Evolutionary conservation across 2,888 invertebrate genomes (phyloP), one percentile per base, ranked within the genome.

Genomic region (Phortica okadai): DNA sequence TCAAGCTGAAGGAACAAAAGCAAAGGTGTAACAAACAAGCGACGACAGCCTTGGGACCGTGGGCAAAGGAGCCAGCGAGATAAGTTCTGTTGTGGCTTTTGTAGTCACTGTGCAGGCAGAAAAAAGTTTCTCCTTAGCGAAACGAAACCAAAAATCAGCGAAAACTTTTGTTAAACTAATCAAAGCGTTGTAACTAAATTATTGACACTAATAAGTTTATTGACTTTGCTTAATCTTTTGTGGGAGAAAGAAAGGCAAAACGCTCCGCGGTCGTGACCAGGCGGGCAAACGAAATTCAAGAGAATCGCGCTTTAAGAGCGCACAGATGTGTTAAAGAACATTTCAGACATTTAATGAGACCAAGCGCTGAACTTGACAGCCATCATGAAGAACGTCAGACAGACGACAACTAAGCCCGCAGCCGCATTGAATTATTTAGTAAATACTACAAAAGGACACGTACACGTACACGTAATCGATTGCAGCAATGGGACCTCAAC

Each of bases 401-500:
- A 69, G 56, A 74, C 42, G n/a, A 59, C 59, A n/a, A 64, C 33
- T 7, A 16, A 74, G 41, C 4, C 4, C 56, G 14, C 66, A n/a
- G 8, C 10, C 42, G 64, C 50, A 67, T 59, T 77, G 73, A 74
- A 78, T 78, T 79, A 79, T 77, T 79, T 69, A 75, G 21, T 54
- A 64, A 66, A 44, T 50, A 58, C 54, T 74, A 41, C 54, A 14
- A n/a, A 67, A 73, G 59, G 58, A 45, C 74, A 64, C 33, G 78
- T 77, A 82, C 74, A 64, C 33, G 78, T 77, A 82, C 72, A 76
- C 77, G 80, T 83, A 88, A 85, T 85, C 87, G 85, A 88, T 86
- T 87, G 84, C 82, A 80, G 84, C 83, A 80, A 81, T 81, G 83
- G 81, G 83, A 84, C 73, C 64, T 72, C 74, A 67, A 42, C 11